Percentiles rank a stretch among this genome's conserved stretches.
Evolutionary conservation across 2,888 invertebrate genomes (phyloP).

Genomic region (Caenorhabditis doughertyi): DNA sequence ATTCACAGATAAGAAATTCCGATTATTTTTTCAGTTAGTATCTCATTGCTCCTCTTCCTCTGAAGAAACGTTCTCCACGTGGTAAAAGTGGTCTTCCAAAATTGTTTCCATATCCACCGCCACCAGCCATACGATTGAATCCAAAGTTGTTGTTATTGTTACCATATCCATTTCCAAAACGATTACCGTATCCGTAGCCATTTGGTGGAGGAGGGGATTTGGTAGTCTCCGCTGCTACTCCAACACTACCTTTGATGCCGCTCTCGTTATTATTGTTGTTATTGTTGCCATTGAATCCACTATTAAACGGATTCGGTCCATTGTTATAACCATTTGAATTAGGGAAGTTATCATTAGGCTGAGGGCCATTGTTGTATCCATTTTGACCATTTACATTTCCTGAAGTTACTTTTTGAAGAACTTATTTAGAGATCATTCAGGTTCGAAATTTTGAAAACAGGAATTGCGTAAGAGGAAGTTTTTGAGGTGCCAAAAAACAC

Average conservation of each 20-base stretch:
- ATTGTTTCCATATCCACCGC: slow-evolving; percentile 41
- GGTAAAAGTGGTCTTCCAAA: slow-evolving; percentile 52
- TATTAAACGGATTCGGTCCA: slow-evolving; percentile 32
- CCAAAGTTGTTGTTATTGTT: slow-evolving; percentile 36
- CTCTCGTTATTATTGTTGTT: not conserved
- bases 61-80: slow-evolving; percentile 41
- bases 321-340: slow-evolving; percentile 41
- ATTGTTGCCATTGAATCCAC: slow-evolving; percentile 24
- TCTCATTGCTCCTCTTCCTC: slow-evolving; percentile 20
- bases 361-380: slow-evolving; percentile 41
- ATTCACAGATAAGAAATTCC: slow-evolving; percentile 29
- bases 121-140: slow-evolving; percentile 43
- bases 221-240: slow-evolving; percentile 44
- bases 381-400: slow-evolving; percentile 31
- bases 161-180: slow-evolving; percentile 27
- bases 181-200: slow-evolving; percentile 34
- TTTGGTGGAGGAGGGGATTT: slow-evolving; percentile 12
- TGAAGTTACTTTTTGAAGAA: not conserved
- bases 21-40: slow-evolving; percentile 67
- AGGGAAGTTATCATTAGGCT: slow-evolving; percentile 20
- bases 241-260: slow-evolving; percentile 52
- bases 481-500: slow-evolving; percentile 4
- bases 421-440: too few relatives aligned
- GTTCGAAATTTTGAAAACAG: too few relatives aligned
- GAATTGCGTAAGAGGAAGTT: too few relatives aligned